Evolutionary conservation across 23 tunicate species (phyloP).

Genomic region (Trididemnum miniatum): DNA sequence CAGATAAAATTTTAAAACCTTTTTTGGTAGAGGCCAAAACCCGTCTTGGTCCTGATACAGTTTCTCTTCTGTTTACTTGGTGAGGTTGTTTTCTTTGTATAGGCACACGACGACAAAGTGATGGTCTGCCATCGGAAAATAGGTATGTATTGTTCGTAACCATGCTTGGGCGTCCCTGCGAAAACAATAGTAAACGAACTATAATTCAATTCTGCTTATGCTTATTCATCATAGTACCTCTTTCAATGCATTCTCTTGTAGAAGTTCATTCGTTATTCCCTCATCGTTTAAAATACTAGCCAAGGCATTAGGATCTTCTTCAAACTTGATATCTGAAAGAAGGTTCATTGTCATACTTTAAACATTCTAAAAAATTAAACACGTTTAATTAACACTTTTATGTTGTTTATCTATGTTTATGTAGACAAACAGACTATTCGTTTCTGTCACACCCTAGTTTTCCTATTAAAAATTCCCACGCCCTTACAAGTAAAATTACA

Average conservation of each 20-base stretch:
- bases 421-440: too few relatives aligned
- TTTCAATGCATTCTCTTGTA: slow-evolving; percentile 10
- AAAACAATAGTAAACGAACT: slow-evolving; percentile 62
- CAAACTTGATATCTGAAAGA: slow-evolving; percentile 61
- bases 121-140: slow-evolving; percentile 74
- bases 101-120: slow-evolving; percentile 74
- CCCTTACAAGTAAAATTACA: too few relatives aligned
- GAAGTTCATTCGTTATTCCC: slow-evolving; percentile 36
- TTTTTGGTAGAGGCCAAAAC: slow-evolving; percentile 36
- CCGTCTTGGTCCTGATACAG: slow-evolving; percentile 49
- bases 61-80: slow-evolving; percentile 3
- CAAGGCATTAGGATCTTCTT: slow-evolving; percentile 66
- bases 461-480: too few relatives aligned
- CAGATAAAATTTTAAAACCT: too few relatives aligned
- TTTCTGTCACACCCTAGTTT: too few relatives aligned
- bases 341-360: too few relatives aligned
- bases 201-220: slow-evolving; percentile 28
- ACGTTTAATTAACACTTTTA: too few relatives aligned
- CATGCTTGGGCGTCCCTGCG: slow-evolving; percentile 32
- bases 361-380: too few relatives aligned
- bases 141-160: slow-evolving; percentile 42
- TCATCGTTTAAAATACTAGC: slow-evolving; percentile 69
- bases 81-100: slow-evolving; percentile 4
- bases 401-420: too few relatives aligned
- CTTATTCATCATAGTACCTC: slow-evolving; percentile 7